These are phyloP conservation scores for Ashinkailepas kermadecensis DNA, from an alignment of 2,888 invertebrate genomes.

Conservation along the genomic window DNA sequence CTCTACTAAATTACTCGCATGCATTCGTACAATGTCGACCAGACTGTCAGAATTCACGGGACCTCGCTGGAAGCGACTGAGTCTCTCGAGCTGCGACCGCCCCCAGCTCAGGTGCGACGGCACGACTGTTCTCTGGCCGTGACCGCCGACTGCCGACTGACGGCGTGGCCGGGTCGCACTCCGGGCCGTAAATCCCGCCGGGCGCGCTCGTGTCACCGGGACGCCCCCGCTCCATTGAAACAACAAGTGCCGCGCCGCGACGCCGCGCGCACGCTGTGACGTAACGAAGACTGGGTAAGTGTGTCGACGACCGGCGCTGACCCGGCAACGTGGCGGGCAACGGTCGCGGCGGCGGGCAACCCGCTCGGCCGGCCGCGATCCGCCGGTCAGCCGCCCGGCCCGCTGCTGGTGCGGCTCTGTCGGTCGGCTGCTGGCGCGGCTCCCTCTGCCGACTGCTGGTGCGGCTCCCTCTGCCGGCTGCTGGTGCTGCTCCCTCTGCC, in stretches of 20 bases:
- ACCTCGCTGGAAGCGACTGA: too few species aligned
- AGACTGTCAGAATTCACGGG: too few species aligned
- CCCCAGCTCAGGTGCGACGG: not conserved
- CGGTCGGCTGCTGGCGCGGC: too few species aligned
- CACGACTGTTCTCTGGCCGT: not conserved
- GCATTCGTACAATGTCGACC: too few species aligned
- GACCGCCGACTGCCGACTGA: not conserved
- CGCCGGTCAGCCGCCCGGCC: not conserved
- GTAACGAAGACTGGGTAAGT: conserved; percentile 8
- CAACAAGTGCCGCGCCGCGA: not conserved
- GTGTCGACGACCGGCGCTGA: not conserved
- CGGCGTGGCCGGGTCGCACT: not conserved
- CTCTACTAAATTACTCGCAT: too few species aligned
- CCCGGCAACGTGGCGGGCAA: not conserved
- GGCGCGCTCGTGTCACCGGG: too few species aligned
- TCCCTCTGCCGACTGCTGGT: too few species aligned
- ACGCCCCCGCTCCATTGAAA: not conserved
- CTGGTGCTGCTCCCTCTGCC: too few species aligned
- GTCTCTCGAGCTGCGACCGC: too few species aligned
- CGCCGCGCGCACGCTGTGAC: conserved; percentile 1
- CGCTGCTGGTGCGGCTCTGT: too few species aligned
- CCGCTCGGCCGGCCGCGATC: not conserved
- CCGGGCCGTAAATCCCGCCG: not conserved
- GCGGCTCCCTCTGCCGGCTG: too few species aligned
- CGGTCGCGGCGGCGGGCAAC: not conserved